Evolutionary conservation across 2,888 invertebrate species (phyloP).

Genomic region (Eristalis pertinax): DNA sequence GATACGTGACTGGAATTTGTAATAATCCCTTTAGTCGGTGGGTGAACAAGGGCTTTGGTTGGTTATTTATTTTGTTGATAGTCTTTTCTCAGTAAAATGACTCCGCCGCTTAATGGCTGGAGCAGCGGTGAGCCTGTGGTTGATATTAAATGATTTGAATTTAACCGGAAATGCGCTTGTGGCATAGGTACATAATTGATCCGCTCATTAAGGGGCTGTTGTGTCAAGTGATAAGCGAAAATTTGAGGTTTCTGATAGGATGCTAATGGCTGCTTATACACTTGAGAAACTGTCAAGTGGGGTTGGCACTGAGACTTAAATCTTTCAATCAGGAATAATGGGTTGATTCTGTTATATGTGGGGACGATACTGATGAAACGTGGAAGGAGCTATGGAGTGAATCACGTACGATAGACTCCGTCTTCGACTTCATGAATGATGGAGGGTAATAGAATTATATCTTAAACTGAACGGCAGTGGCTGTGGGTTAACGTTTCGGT

Average conservation of each 20-base stretch:
- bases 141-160: conserved; percentile 2
- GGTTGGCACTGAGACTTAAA: too few species aligned
- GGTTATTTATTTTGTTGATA: conserved; percentile 29
- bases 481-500: too few species aligned
- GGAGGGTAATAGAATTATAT: too few species aligned
- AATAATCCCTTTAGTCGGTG: conserved; percentile 15
- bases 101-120: not conserved
- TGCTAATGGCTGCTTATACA: not conserved
- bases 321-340: too few species aligned
- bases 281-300: too few species aligned
- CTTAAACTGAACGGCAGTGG: too few species aligned
- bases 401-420: too few species aligned
- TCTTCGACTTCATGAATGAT: too few species aligned
- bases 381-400: too few species aligned
- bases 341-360: too few species aligned
- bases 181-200: not conserved
- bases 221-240: not conserved
- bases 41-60: not conserved
- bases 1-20: conserved; percentile 44
- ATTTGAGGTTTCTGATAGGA: not conserved
- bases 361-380: too few species aligned
- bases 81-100: conserved; percentile 5
- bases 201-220: not conserved
- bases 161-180: not conserved
- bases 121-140: not conserved